Evolutionary conservation across 2,888 invertebrate species (phyloP), one percentile per base, ranked within the genome.

Genomic region (Apodemia mormo): DNA sequence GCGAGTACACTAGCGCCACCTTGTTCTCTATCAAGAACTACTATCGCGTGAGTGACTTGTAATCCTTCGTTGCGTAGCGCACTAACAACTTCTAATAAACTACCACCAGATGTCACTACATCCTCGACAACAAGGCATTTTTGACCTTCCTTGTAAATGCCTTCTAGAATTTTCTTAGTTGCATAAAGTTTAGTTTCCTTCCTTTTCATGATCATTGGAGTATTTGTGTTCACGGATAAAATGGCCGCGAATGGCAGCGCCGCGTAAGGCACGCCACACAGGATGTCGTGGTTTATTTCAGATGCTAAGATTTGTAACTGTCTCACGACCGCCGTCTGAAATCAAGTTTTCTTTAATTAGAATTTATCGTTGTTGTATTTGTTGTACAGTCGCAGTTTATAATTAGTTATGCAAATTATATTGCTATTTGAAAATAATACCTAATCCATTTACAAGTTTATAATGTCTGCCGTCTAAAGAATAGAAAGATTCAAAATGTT

Each of bases 211-310:
- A 99, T 93, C 98, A 99, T 98, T 0, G 98, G 98, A 6, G 86
- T 91, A 76, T 95, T 90, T 2, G 95, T 94, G 79, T 96, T 95
- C 67, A 96, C 92, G 0, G 97, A 96, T 78, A 98, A 95, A 70
- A 98, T 94, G 0, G 98, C 97, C 0, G 99, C 98, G 70, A 99
- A 94, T 0, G 99, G 99, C 14, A 99, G 90, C 1, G 99, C 99
- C 9, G 99, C 99, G 83, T 99, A 99, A 0, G 99, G 99, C 0
- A 99, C 99, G 14, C 99, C 99, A 86, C 99, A 99, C n/a, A 99
- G 91, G 70, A 96, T 94, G 75, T 96, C 95, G 76, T 94, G 93
- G 61, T 81, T 72, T 73, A 89, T 85, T 74, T 82, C 83, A 0
- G 78, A 77, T 2, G 91, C 85, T 40, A 92, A 72, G 8, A 78